Base-by-base conservation (phyloP, 2,113 vertebrate genomes). In the Poecile atricapillus region DNA sequence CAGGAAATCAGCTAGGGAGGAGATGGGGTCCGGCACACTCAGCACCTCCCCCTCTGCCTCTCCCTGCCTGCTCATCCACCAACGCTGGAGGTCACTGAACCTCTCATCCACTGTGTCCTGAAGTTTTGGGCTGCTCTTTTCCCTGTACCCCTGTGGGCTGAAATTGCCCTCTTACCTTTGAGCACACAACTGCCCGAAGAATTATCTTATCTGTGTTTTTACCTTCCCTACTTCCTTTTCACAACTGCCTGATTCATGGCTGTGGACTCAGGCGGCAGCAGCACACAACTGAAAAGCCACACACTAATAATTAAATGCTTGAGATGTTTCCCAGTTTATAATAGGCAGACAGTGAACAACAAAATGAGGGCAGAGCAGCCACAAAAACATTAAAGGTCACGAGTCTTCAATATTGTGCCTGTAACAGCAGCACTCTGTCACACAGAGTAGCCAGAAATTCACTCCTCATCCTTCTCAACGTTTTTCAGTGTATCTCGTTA, bases 241-340 rank as follows among this genome's bases (percentile, higher is more conserved):
- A 71, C 87, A 95, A 62, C 35, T 1, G 0, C 2, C 64, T 92
- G 89, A 96, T 87, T 93, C 93, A 96, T 10, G 41, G 44, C 56
- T 71, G 94, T 53, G 80, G 76, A 77, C 56, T 81, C 74, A 58
- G 74, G 53, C 62, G 3, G 67, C 55, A 70, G 75, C n/a, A 86
- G 77, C 24, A 55, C 79, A 93, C 82, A 74, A 64, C 91, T 76
- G 69, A 95, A 87, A 89, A 92, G 65, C 89, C 93, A 94, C 83
- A 64, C 24, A 41, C 56, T 87, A 71, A 31, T 96, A 92, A 95
- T 92, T 96, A 94, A 92, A 94, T 4, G 31, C 87, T 95, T 93
- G 62, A 89, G 73, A 87, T 69, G 89, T 87, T 95, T 73, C 65
- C n/a, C 22, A 37, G 89, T 91, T 95, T 75, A 62, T 82, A 95